Evolutionary conservation across 1,140 invertebrate species (phyloP).

Genomic region (Pseudomyrmex pallidus): DNA sequence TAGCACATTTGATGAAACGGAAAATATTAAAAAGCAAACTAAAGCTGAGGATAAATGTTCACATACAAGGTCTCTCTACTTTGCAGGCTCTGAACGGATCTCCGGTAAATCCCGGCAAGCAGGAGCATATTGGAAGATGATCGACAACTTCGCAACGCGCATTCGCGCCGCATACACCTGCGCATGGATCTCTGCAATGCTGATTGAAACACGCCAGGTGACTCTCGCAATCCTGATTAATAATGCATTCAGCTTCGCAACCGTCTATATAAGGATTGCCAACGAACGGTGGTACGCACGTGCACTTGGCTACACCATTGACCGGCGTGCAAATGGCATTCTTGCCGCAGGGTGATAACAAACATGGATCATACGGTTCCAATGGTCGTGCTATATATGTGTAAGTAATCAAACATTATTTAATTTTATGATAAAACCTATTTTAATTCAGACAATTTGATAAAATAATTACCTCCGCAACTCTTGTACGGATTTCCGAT

Average conservation of each 20-base stretch:
- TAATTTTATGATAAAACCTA: not conserved
- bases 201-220: slow-evolving; percentile 93
- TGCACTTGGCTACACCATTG: slow-evolving; percentile 89
- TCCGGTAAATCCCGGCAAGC: slow-evolving; percentile 90
- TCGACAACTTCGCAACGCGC: slow-evolving; percentile 92
- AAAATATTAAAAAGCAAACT: not conserved
- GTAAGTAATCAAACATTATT: slow-evolving; percentile 39
- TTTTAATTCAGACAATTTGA: not conserved
- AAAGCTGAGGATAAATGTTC: not conserved
- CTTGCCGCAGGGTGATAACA: slow-evolving; percentile 92
- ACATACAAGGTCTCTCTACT: slow-evolving; percentile 80
- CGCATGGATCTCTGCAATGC: slow-evolving; percentile 93
- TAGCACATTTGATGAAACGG: not conserved
- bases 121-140: slow-evolving; percentile 93
- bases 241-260: slow-evolving; percentile 92
- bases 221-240: slow-evolving; percentile 92
- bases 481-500: slow-evolving; percentile 92
- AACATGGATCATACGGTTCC: slow-evolving; percentile 88
- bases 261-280: slow-evolving; percentile 92
- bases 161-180: slow-evolving; percentile 92
- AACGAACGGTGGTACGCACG: slow-evolving; percentile 93
- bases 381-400: slow-evolving; percentile 69
- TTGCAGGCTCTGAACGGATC: slow-evolving; percentile 93
- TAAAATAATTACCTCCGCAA: slow-evolving; percentile 85
- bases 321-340: slow-evolving; percentile 91